Evolutionary conservation across 2,797 vertebrate genomes (phyloP), one percentile per base, ranked within the genome.

Genomic region (Heliangelus exortis): DNA sequence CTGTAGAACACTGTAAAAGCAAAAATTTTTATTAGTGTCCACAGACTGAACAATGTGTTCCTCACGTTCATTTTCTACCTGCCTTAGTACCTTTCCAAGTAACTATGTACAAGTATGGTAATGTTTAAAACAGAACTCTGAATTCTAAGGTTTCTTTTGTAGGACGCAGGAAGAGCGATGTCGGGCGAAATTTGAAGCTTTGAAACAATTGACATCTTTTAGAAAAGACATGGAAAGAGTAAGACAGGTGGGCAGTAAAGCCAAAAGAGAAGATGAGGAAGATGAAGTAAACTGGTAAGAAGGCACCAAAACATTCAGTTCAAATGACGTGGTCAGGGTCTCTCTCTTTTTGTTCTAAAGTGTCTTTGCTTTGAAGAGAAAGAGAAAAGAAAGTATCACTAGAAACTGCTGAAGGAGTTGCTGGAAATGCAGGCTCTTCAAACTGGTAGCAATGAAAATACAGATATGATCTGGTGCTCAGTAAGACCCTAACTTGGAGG

Each of bases 131-230:
- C 22, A 45, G 13, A 71, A 4, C 6, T 66, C 65, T 58, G 53
- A 77, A 23, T 85, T 68, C 47, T 10, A 45, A 33, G 23, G 15
- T 2, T 6, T 53, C 53, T 53, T 90, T 91, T 73, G 10, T 53
- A 98, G 98, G 92, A 95, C 89, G 47, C 97, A 97, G 65, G 97
- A 98, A 83, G 97, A 97, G 53, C 96, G 90, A 25, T 78, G 95
- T 15, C 78, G 91, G 45, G 95, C 91, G 89, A 98, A 96, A 93
- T 97, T 95, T 31, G 72, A 58, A 6, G 93, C 97, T 50, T 96
- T 98, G 50, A 67, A 93, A 47, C 92, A 92, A 4, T 12, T 93
- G 77, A 97, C 94, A 0, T 50, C 67, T 78, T 95, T 96, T 69
- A 90, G 86, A 74, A 96, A 79, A 69, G 93, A 96, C 28, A 12